phyloP scores from a whole-genome alignment of 2,797 vertebrate genomes.

The Takifugu ocellatus region DNA sequence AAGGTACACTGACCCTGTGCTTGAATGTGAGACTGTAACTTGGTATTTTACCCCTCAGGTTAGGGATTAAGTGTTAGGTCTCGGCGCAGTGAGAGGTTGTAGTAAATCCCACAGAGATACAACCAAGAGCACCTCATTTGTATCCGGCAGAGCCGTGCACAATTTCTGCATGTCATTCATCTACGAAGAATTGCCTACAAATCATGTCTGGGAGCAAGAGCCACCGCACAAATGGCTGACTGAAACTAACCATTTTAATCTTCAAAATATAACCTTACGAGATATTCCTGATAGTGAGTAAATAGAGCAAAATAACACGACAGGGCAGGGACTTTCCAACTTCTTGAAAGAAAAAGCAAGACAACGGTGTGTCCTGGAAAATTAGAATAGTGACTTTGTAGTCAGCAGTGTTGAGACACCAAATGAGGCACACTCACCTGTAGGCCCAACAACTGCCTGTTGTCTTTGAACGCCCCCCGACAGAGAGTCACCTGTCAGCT shows the following conservation, averaged over 20 bases:
- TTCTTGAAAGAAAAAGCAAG: neutral
- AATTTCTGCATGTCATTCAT: neutral
- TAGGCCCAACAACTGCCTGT: constrained; percentile 21
- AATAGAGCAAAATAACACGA: too few relatives aligned
- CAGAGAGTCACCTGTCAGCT: constrained; percentile 34
- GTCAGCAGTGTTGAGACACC: constrained; percentile 8
- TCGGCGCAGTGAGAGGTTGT: constrained; percentile 32
- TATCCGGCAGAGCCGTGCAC: neutral
- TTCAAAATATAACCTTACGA: too few relatives aligned
- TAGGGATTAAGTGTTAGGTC: constrained; percentile 35
- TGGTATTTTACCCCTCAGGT: constrained; percentile 17
- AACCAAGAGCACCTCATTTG: constrained; percentile 9
- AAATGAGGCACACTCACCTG: constrained; percentile 25
- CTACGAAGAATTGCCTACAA: too few relatives aligned
- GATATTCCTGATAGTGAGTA: too few relatives aligned
- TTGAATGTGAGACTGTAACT: constrained; percentile 17
- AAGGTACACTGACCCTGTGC: neutral
- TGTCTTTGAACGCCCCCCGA: constrained; percentile 27
- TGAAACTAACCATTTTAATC: too few relatives aligned
- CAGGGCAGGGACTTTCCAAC: neutral
- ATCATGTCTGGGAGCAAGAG: too few relatives aligned
- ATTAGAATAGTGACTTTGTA: neutral
- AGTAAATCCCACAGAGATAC: constrained; percentile 19
- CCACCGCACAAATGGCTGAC: too few relatives aligned
- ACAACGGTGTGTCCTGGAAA: neutral